Base-by-base conservation (phyloP, 2,888 invertebrate species). In the Zonitis immaculata region DNA sequence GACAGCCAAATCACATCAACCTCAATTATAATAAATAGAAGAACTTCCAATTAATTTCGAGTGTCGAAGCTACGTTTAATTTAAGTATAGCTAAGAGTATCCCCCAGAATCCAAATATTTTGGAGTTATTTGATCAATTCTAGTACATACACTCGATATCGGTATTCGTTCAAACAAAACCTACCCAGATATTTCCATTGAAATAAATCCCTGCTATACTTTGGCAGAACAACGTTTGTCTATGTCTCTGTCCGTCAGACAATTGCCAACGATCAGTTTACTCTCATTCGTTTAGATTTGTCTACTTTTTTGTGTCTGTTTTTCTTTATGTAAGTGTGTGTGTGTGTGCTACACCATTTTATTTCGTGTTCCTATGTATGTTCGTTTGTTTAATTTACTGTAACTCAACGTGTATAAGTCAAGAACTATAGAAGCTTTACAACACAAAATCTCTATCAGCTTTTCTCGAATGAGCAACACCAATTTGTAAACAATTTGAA, bases 161-260 rank as follows among this genome's bases (percentile, higher is more conserved):
- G 11, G 39, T 39, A 39, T 39, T 39, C 11, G 20, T 39, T n/a
- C 20, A 11, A 39, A 20, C 20, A 11, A 39, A n/a, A n/a, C n/a
- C n/a, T 7, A 7, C 14, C 16, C 16, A 35, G 32, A 12, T n/a
- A 16, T 9, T 35, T 16, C 44, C 51, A 30, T 35, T 47, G 32
- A 49, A 50, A 60, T 62, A 62, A 60, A 62, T 62, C 60, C 58
- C 54, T 52, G 56, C 56, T 54, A 45, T 30, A 51, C 48, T 50
- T 54, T 56, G 54, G 57, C 55, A 57, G 51, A 20, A 18, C 49
- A 58, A 57, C 59, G 62, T 62, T 62, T 62, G 60, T 62, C 60
- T 60, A 57, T 49, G 62, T 62, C 60, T 48, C 60, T 48, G 59
- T 55, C 60, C 51, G 53, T 62, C 62, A 57, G 57, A 42, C 55